Evolutionary conservation across 1,140 invertebrate genomes (phyloP), one percentile per base, ranked within the genome.

Genomic region (Ephestia elutella): DNA sequence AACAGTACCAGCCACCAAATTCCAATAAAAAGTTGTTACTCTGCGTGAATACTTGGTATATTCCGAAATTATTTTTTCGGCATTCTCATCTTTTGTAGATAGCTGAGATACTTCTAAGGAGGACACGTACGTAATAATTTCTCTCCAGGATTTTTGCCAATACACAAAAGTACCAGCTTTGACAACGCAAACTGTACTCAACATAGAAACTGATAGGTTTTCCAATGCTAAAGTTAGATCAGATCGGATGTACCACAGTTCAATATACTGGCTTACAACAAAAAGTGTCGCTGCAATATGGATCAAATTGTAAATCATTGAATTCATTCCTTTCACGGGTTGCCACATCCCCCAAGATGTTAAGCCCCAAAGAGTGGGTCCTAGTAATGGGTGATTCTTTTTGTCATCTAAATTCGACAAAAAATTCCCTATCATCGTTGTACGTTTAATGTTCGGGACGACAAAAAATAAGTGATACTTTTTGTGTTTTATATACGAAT

Each of bases 1-100:
- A 8, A 85, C 76, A 5, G 82, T 87, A 15, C 70, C 72, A 5
- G 68, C 65, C 0, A 79, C 73, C 0, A 87, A 61, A 49, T 57
- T 57, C 76, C 80, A 85, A 56, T 84, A 87, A 44, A 80, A 75
- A 62, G 75, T 80, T 0, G 80, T 82, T 0, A 85, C 68, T n/a
- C 19, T 63, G 59, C 84, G 67, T 0, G 82, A 80, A 69, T 87
- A 87, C 30, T 63, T 68, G 2, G 61, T 79, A 57, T 87, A 87
- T 5, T 68, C 35, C 10, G 54, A 48, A 18, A 85, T 74, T 11
- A 79, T 73, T 0, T 28, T 60, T 4, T 62, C 49, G 0, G 74
- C 70, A 3, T 8, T 48, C 5, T 15, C 5, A 21, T 79, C 77
- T 13, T 61, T 68, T 53, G 70, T 74, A 0, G 56, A 63, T 0